A percentile compares a stretch with the other conserved stretches of the same genome.
These are phyloP conservation scores for Abscondita cerata DNA, from an alignment of 2,888 invertebrate genomes.

Conservation along the genomic window DNA sequence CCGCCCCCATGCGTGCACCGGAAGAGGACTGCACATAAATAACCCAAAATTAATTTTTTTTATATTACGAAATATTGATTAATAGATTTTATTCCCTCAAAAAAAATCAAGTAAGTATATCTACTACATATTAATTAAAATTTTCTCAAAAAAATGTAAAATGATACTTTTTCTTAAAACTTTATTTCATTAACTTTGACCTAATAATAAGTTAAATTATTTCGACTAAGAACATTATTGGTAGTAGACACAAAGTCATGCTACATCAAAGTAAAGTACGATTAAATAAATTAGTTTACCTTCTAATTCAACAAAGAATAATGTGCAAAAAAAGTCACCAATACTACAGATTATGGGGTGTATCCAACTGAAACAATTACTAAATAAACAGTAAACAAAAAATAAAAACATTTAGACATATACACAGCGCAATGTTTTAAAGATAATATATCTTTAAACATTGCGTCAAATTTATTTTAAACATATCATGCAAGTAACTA, in stretches of 20 bases:
- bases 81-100: too few species aligned
- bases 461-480: too few species aligned
- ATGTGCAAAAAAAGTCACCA: conserved; percentile 52
- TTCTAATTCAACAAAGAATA: conserved; percentile 47
- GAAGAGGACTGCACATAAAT: conserved; percentile 63
- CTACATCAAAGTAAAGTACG: neutral
- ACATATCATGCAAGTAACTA: neutral
- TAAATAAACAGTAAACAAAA: conserved; percentile 41
- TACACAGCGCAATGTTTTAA: neutral
- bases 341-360: conserved; percentile 55
- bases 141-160: too few species aligned
- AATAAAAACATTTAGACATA: conserved; percentile 21
- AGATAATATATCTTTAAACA: neutral
- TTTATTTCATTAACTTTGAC: too few species aligned
- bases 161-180: too few species aligned
- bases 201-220: too few species aligned
- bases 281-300: conserved; percentile 44
- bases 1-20: conserved; percentile 66
- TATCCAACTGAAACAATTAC: conserved; percentile 56
- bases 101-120: too few species aligned
- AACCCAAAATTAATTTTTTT: neutral
- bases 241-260: neutral
- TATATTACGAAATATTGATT: neutral
- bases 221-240: too few species aligned
- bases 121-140: too few species aligned